phyloP scores from a whole-genome alignment of 2,888 invertebrate genomes.

The Helleia helle region DNA sequence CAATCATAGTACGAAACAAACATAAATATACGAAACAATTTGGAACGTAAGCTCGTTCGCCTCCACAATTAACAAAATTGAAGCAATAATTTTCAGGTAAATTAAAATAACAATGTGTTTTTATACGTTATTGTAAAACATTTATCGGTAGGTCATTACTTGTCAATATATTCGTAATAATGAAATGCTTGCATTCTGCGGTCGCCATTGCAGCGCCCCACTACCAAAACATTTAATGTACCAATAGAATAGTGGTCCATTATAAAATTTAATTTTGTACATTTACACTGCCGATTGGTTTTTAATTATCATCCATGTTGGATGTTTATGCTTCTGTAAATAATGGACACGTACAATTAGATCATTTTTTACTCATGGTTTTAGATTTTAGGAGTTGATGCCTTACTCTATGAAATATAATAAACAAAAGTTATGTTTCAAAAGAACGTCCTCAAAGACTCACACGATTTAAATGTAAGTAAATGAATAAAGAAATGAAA shows the following conservation, averaged over 20 bases:
- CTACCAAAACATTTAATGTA: slow-evolving; percentile 18
- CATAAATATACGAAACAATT: not conserved
- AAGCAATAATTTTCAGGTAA: slow-evolving; percentile 25
- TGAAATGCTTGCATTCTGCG: slow-evolving; percentile 34
- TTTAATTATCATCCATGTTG: slow-evolving; percentile 14
- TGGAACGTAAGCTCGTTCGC: slow-evolving; percentile 19
- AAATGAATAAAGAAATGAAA: too few species aligned
- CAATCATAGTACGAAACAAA: not conserved
- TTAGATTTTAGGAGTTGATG: too few species aligned
- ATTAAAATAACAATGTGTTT: slow-evolving; percentile 33
- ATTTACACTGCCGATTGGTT: slow-evolving; percentile 15
- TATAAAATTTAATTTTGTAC: slow-evolving; percentile 13
- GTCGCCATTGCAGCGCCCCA: slow-evolving; percentile 20
- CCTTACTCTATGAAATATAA: too few species aligned
- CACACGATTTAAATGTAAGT: too few species aligned
- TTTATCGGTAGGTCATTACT: slow-evolving; percentile 44
- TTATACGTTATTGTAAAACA: slow-evolving; percentile 39
- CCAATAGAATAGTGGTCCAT: slow-evolving; percentile 11
- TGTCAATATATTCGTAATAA: slow-evolving; percentile 53
- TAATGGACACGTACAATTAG: too few species aligned
- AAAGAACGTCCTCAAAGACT: too few species aligned
- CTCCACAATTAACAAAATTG: slow-evolving; percentile 26
- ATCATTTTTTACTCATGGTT: too few species aligned
- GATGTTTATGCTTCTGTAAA: too few species aligned
- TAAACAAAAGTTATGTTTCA: too few species aligned